Evolutionary conservation across 2,113 vertebrate genomes (phyloP).

Genomic region (Xiphorhynchus elegans): DNA sequence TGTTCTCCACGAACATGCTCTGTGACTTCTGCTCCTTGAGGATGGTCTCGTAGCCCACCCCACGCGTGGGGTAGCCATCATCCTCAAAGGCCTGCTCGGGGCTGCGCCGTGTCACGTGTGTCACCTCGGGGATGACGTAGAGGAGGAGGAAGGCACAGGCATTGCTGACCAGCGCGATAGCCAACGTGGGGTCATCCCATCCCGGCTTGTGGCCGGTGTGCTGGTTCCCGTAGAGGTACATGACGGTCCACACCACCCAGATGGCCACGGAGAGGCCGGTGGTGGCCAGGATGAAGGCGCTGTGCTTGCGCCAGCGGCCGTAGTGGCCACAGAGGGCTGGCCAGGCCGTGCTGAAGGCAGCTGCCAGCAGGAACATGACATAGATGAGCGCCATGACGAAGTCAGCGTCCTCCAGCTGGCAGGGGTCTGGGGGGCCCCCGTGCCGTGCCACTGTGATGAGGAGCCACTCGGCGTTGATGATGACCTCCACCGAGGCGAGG

Average conservation of each 20-base stretch:
- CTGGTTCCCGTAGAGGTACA: conserved; percentile 89
- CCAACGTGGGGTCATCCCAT: conserved; percentile 92
- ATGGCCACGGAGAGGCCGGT: conserved; percentile 80
- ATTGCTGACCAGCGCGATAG: conserved; percentile 88
- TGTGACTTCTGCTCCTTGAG: conserved; percentile 84
- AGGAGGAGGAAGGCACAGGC: conserved; percentile 87
- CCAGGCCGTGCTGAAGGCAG: conserved; percentile 71
- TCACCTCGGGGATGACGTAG: conserved; percentile 86
- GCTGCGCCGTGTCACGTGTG: conserved; percentile 68
- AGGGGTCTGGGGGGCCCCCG: conserved; percentile 58
- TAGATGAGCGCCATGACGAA: conserved; percentile 95
- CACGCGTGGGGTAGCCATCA: conserved; percentile 77
- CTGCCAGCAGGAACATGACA: conserved; percentile 86
- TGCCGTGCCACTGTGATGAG: conserved; percentile 86
- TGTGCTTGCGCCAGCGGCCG: conserved; percentile 81
- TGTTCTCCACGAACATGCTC: conserved; percentile 93
- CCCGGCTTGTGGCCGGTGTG: not conserved
- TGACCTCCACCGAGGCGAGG: conserved; percentile 86
- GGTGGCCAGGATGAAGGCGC: conserved; percentile 77
- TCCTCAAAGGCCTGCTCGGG: conserved; percentile 71
- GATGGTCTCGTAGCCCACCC: conserved; percentile 91
- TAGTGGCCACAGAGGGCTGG: conserved; percentile 77
- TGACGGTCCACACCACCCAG: conserved; percentile 91
- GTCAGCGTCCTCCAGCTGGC: conserved; percentile 83
- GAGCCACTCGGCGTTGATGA: conserved; percentile 95